Percentiles rank a stretch among this genome's conserved stretches.
phyloP scores from a whole-genome alignment of 2,888 invertebrate genomes.

The Tiphia femorata region DNA sequence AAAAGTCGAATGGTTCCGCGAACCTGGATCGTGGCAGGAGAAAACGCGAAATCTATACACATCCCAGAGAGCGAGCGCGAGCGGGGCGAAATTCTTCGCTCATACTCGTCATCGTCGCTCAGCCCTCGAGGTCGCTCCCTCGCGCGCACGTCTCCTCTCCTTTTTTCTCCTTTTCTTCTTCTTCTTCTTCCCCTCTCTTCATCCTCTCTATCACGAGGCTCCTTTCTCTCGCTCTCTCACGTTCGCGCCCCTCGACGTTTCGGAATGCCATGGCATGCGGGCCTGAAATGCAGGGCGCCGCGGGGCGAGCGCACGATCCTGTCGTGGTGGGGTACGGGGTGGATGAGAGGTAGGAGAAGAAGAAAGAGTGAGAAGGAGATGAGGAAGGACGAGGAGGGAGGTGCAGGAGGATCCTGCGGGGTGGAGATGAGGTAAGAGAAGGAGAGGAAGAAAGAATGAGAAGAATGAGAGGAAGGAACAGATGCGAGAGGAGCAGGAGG shows the following conservation, averaged over 20 bases:
- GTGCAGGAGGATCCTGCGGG: conserved; percentile 30
- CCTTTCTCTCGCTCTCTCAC: background rate
- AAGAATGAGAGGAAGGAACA: conserved; percentile 30
- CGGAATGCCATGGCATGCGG: conserved; percentile 36
- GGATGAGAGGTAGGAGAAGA: conserved; percentile 13
- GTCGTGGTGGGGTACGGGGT: conserved; percentile 21
- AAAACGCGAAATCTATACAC: no score
- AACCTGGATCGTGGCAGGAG: no score
- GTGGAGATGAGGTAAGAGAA: conserved; percentile 12
- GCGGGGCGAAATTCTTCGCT: background rate
- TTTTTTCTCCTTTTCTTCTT: background rate
- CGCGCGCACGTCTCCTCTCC: background rate
- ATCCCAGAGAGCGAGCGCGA: no score
- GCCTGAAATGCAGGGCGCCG: conserved; percentile 38
- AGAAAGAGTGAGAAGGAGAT: no score
- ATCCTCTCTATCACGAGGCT: background rate
- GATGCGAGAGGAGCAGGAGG: conserved; percentile 7
- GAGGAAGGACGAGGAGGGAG: conserved; percentile 24
- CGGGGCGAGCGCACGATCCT: conserved; percentile 31
- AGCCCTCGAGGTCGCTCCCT: conserved; percentile 1
- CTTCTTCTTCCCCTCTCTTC: background rate
- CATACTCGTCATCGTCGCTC: conserved; percentile 1
- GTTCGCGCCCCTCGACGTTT: conserved; percentile 4
- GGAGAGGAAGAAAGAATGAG: conserved; percentile 16
- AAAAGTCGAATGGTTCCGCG: no score